Evolutionary conservation across 2,113 vertebrate genomes (phyloP).

Genomic region (Aptenodytes patagonicus): DNA sequence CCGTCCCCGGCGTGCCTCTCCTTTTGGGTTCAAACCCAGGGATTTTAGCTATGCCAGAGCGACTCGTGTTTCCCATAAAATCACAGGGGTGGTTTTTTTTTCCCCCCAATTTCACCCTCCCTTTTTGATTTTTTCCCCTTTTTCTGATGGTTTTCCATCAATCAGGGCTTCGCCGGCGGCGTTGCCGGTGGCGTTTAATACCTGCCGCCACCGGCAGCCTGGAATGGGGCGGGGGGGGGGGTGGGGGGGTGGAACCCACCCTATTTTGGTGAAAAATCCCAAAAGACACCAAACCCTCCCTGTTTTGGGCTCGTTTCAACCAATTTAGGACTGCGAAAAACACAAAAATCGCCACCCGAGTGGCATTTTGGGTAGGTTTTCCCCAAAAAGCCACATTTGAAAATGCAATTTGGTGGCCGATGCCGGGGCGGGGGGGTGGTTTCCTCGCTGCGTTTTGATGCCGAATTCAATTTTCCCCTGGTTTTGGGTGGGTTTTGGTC

Average conservation of each 20-base stretch:
- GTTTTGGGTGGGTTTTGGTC: not conserved
- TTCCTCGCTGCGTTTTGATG: not conserved
- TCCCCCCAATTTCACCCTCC: not conserved
- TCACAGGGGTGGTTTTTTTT: too few relatives aligned
- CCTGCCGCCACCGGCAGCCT: not conserved
- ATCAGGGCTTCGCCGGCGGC: not conserved
- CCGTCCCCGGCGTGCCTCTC: not conserved
- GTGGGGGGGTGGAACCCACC: too few relatives aligned
- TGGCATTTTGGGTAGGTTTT: not conserved
- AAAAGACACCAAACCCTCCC: not conserved
- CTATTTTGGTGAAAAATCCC: not conserved
- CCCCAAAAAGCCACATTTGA: not conserved
- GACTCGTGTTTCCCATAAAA: not conserved
- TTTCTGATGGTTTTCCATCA: not conserved
- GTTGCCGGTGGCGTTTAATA: not conserved
- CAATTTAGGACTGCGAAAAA: not conserved
- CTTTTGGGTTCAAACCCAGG: not conserved
- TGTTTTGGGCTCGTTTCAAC: not conserved
- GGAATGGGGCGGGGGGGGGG: too few relatives aligned
- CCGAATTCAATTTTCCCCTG: not conserved
- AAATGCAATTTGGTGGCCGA: not conserved
- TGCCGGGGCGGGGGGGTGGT: fast-evolving
- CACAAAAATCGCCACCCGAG: not conserved
- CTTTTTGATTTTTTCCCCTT: not conserved
- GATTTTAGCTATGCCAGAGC: not conserved